Evolutionary conservation across 2,888 invertebrate species (phyloP).

Genomic region (Dichetophora obliterata): DNA sequence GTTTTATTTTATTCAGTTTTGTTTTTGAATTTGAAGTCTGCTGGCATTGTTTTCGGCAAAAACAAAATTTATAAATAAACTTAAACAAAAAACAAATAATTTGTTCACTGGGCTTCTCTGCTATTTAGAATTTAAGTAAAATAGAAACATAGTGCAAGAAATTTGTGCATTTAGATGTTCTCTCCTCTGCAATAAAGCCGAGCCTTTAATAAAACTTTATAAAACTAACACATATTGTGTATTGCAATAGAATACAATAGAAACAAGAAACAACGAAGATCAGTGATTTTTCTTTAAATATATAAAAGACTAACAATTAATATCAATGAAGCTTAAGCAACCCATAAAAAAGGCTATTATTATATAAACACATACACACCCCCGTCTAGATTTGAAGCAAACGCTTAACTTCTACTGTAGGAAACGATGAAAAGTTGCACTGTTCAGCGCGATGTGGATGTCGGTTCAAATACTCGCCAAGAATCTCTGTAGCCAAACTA

Average conservation of each 20-base stretch:
- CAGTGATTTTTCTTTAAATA: background rate
- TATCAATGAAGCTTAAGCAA: background rate
- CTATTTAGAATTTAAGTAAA: too few relatives aligned
- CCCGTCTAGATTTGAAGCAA: constrained; percentile 58
- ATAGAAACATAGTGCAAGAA: too few relatives aligned
- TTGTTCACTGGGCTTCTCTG: too few relatives aligned
- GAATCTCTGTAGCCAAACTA: constrained; percentile 65
- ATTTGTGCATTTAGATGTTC: too few relatives aligned
- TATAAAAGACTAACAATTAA: background rate
- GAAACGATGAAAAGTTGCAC: constrained; percentile 67
- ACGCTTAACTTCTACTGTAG: constrained; percentile 67
- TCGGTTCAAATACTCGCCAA: constrained; percentile 67
- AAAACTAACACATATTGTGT: constrained; percentile 3
- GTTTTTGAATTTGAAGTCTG: too few relatives aligned
- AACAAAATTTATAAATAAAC: too few relatives aligned
- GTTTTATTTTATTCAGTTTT: too few relatives aligned
- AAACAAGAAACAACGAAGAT: constrained; percentile 6
- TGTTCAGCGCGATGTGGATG: constrained; percentile 67
- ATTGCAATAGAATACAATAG: background rate
- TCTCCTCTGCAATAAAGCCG: too few relatives aligned
- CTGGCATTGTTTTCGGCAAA: too few relatives aligned
- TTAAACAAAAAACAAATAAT: too few relatives aligned
- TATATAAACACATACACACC: background rate
- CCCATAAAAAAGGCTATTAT: background rate
- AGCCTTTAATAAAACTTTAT: background rate